Percentiles rank a stretch among this genome's conserved stretches.
These are phyloP conservation scores for Nemopilema nomurai DNA, from an alignment of 30 jellyfish, hydroid and myxozoan genomes.

Conservation along the genomic window DNA sequence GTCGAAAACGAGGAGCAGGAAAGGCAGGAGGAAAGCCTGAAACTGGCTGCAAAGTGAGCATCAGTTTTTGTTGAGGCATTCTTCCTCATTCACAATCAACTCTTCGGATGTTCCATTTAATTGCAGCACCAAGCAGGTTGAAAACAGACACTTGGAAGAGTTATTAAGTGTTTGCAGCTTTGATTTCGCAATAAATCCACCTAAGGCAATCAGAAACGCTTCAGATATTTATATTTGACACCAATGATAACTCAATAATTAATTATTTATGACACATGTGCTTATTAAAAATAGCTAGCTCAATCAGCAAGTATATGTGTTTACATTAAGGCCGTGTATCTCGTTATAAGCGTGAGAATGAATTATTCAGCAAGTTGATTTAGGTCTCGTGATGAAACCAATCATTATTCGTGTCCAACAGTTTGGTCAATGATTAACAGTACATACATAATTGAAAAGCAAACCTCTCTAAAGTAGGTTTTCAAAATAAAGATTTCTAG, in stretches of 20 bases:
- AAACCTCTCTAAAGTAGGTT: not conserved
- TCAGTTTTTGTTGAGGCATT: no score
- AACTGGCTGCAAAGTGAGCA: conserved; percentile 18
- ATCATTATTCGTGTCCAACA: not conserved
- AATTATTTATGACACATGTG: not conserved
- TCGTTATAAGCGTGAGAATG: no score
- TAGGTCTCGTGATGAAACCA: not conserved
- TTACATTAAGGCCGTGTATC: no score
- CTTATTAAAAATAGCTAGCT: not conserved
- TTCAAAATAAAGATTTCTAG: not conserved
- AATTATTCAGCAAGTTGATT: no score
- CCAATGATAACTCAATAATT: not conserved
- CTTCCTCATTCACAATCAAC: not conserved
- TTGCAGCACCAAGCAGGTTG: not conserved
- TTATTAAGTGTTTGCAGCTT: not conserved
- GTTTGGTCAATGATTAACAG: not conserved
- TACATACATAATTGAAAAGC: not conserved
- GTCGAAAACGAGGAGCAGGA: conserved; percentile 45
- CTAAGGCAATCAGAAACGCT: not conserved
- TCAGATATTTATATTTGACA: not conserved
- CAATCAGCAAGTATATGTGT: not conserved
- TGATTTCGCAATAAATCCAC: not conserved
- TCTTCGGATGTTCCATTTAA: not conserved
- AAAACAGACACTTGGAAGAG: not conserved
- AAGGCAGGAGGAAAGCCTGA: conserved; percentile 16